Conservation (phyloP, 2,113 vertebrate species). For the Poeciliopsis occidentalis region DNA sequence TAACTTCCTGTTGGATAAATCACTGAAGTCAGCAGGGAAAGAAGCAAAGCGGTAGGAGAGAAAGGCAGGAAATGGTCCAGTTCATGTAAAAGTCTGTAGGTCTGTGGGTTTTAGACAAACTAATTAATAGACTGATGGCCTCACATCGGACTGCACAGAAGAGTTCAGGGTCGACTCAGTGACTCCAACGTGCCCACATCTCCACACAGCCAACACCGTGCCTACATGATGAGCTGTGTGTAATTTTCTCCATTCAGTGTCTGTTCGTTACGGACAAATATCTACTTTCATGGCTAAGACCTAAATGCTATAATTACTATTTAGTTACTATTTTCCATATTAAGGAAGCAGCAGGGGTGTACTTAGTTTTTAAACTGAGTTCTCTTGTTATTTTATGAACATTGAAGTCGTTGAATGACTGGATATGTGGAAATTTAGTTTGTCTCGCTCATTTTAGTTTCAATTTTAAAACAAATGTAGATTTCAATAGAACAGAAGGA, state of each 20-base stretch:
- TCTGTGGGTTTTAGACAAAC: not conserved
- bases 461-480: not conserved
- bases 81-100: no score
- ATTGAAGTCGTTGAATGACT: no score
- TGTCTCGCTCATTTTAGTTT: no score
- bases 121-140: not conserved
- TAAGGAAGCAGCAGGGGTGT: not conserved
- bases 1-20: not conserved
- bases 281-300: not conserved
- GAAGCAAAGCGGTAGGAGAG: not conserved
- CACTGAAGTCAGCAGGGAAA: not conserved
- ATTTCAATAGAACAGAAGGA: not conserved
- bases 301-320: not conserved
- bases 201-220: not conserved
- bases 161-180: not conserved
- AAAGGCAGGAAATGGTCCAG: not conserved
- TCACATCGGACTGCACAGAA: not conserved
- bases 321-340: not conserved
- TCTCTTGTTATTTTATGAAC: no score
- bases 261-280: not conserved
- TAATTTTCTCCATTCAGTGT: not conserved
- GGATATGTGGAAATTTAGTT: no score
- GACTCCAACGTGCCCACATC: not conserved
- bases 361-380: not conserved
- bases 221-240: not conserved